Evolutionary conservation across 2,113 vertebrate species (phyloP), one percentile per base, ranked within the genome.

Genomic region (Hymenochirus boettgeri): DNA sequence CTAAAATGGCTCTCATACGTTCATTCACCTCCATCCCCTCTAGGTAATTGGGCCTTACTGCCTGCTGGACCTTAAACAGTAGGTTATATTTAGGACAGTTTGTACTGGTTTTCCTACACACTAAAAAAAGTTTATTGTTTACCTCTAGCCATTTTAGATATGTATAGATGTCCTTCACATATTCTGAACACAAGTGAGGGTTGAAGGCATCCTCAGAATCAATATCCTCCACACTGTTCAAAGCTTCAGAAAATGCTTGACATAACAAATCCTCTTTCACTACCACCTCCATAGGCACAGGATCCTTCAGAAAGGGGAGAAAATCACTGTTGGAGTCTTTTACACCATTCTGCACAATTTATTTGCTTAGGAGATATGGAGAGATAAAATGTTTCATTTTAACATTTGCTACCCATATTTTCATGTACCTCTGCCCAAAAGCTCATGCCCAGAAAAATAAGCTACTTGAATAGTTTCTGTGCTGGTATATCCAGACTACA

Each of bases 101-200:
- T 35, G n/a, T 11, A 35, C 12, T 21, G 5, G 18, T 21, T 31
- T 17, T 9, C 42, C 18, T n/a, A 19, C 1, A 1, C 0, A 2
- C 52, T 13, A 19, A 17, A 1, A 15, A 25, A 12, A 54, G 29
- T 29, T 21, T 19, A 50, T 11, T n/a, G 15, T 74, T 2, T 61
- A 93, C 94, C 90, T 99, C 96, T 0, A 98, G 90, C 47, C 75
- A 67, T 10, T 78, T 79, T 19, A 99, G 82, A 2, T 99, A 99
- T 1, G 65, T 58, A 7, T 96, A 99, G 77, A 98, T 95, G 2
- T 99, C 95, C 50, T 96, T 96, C 0, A 94, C 92, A 0, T 97
- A 98, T 76, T 92, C 85, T 0, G 91, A 90, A 57, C 96, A 97
- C 47, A 97, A 81, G 80, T 96, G 93, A 0, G 93, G 95, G 75